Evolutionary conservation across 2,888 invertebrate genomes (phyloP).

Genomic region (Drosophila infuscata): DNA sequence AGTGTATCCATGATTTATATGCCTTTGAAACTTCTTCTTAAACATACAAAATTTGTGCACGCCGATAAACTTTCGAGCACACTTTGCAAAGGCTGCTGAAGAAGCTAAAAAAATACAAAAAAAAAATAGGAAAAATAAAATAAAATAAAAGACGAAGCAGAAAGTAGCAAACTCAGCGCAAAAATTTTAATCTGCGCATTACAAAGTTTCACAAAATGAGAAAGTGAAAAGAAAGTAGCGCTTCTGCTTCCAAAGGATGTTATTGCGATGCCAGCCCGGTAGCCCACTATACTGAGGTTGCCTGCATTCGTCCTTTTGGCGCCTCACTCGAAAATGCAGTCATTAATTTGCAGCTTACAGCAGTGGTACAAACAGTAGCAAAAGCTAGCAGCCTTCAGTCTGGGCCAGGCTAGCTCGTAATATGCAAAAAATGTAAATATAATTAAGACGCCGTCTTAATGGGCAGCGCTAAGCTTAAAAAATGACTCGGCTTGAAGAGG

Average conservation of each 20-base stretch:
- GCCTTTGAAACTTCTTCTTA: slow-evolving; percentile 66
- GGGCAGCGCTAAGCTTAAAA: slow-evolving; percentile 57
- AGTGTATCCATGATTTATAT: slow-evolving; percentile 72
- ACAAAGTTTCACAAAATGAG: slow-evolving; percentile 61
- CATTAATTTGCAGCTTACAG: slow-evolving; percentile 76
- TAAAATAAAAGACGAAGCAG: slow-evolving; percentile 1
- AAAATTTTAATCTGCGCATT: slow-evolving; percentile 75
- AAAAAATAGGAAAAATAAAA: slow-evolving; percentile 1
- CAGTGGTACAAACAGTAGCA: slow-evolving; percentile 23
- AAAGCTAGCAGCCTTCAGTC: slow-evolving; percentile 1
- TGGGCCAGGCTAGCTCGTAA: slow-evolving; percentile 29
- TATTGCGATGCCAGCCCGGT: not conserved
- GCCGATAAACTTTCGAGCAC: slow-evolving; percentile 53
- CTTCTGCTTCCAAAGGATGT: slow-evolving; percentile 6
- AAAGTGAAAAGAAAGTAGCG: slow-evolving; percentile 54
- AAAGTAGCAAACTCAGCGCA: slow-evolving; percentile 68
- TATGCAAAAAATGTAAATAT: slow-evolving; percentile 64
- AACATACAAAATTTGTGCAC: slow-evolving; percentile 50
- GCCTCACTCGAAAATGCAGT: slow-evolving; percentile 67
- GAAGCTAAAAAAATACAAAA: not conserved
- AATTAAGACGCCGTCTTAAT: slow-evolving; percentile 61
- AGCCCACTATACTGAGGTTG: slow-evolving; percentile 20
- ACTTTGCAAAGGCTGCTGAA: slow-evolving; percentile 32
- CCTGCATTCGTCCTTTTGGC: slow-evolving; percentile 46
- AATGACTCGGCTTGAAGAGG: slow-evolving; percentile 46